A percentile compares a stretch with the other conserved stretches of the same genome.
These are phyloP conservation scores for Drosophila busckii DNA, from an alignment of 1,140 invertebrate genomes.

Conservation along the genomic window DNA sequence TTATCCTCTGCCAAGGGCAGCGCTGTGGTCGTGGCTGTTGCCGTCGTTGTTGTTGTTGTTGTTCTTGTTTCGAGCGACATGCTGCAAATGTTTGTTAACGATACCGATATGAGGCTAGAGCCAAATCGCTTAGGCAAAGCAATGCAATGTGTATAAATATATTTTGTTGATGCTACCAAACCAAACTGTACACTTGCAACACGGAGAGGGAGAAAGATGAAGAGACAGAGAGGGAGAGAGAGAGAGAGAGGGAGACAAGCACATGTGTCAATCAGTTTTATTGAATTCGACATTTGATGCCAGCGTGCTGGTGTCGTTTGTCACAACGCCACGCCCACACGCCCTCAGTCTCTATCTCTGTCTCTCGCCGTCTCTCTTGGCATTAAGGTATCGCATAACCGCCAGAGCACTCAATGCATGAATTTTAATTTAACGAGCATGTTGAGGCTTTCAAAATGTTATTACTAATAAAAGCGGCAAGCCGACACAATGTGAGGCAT, in stretches of 20 bases:
- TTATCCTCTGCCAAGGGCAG: conserved; percentile 30
- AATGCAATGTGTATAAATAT: too few relatives aligned
- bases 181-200: too few relatives aligned
- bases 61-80: conserved; percentile 52
- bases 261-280: conserved; percentile 71
- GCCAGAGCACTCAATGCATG: conserved; percentile 43
- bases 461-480: conserved; percentile 66
- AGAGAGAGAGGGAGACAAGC: not conserved
- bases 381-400: conserved; percentile 27
- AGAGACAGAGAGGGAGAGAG: too few relatives aligned
- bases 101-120: not conserved
- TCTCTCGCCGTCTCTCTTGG: not conserved
- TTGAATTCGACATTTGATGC: conserved; percentile 75
- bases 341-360: not conserved
- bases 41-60: not conserved
- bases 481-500: conserved; percentile 13
- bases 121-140: too few relatives aligned
- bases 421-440: conserved; percentile 56
- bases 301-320: conserved; percentile 23
- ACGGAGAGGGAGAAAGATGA: too few relatives aligned
- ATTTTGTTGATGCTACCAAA: conserved; percentile 65
- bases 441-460: conserved; percentile 70
- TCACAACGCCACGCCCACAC: not conserved
- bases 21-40: not conserved
- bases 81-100: conserved; percentile 30